These are phyloP conservation scores for Semnornis frantzii DNA, from an alignment of 2,113 vertebrate species.

Conservation along the genomic window DNA sequence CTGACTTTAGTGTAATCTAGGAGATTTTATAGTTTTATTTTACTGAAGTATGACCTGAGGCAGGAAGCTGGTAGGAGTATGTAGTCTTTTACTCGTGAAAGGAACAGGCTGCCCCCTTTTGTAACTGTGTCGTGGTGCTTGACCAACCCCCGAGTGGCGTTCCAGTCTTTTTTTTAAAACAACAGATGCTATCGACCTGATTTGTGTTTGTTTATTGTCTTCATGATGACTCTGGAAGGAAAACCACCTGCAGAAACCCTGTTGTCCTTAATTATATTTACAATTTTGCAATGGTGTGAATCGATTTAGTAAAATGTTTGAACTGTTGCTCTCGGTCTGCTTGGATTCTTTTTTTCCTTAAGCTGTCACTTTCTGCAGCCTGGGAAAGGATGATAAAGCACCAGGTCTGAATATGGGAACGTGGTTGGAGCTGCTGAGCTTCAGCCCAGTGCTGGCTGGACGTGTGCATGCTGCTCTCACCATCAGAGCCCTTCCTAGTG, in stretches of 20 bases:
- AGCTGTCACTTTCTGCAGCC: not conserved
- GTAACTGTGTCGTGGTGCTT: slow-evolving; percentile 85
- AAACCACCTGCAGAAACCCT: slow-evolving; percentile 65
- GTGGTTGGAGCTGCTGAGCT: fast-evolving
- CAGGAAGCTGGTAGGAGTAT: slow-evolving; percentile 70
- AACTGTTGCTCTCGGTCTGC: slow-evolving; percentile 73
- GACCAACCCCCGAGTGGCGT: slow-evolving; percentile 75
- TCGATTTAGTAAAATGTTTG: slow-evolving; percentile 88
- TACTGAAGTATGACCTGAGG: slow-evolving; percentile 74
- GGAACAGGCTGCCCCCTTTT: slow-evolving; percentile 74
- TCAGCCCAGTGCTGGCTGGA: not conserved
- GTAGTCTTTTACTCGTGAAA: slow-evolving; percentile 71
- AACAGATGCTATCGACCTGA: slow-evolving; percentile 75
- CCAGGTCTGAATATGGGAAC: not conserved
- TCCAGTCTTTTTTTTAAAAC: slow-evolving; percentile 65
- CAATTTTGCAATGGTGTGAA: slow-evolving; percentile 88
- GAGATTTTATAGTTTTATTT: slow-evolving; percentile 86
- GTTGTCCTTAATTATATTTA: slow-evolving; percentile 84
- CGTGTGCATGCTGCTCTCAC: fast-evolving
- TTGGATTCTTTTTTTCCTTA: slow-evolving; percentile 17
- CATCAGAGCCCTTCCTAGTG: not conserved
- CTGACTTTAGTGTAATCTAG: slow-evolving; percentile 83
- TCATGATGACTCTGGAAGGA: slow-evolving; percentile 77
- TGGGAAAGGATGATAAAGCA: not conserved
- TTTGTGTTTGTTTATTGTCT: slow-evolving; percentile 87